A percentile compares a stretch with the other conserved stretches of the same genome.
Conservation (phyloP, 2,888 invertebrate species). For the Tinea trinotella region DNA sequence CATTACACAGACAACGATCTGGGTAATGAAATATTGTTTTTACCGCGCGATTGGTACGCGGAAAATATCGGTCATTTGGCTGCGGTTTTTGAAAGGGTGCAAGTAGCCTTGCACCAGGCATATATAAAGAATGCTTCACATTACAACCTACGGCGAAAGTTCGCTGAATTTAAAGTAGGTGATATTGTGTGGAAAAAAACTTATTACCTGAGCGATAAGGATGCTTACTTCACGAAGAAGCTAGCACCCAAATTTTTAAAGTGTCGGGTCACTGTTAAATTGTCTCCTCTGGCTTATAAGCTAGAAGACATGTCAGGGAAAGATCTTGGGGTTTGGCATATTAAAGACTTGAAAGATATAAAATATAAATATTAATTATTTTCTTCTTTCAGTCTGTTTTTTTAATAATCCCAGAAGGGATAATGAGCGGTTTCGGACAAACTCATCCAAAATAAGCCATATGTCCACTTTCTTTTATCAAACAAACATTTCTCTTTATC, state of each 20-base stretch:
- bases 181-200: conserved; percentile 22
- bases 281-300: too few relatives aligned
- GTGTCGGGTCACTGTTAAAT: too few relatives aligned
- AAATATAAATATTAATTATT: too few relatives aligned
- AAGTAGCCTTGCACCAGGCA: conserved; percentile 21
- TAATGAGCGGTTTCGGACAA: too few relatives aligned
- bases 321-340: too few relatives aligned
- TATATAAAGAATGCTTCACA: conserved; percentile 23
- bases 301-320: too few relatives aligned
- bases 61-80: conserved; percentile 24
- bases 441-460: too few relatives aligned
- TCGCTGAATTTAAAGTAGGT: conserved; percentile 24
- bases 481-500: too few relatives aligned
- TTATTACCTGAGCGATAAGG: not conserved
- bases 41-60: conserved; percentile 23
- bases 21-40: conserved; percentile 21
- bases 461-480: too few relatives aligned
- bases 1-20: conserved; percentile 20
- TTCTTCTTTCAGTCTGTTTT: too few relatives aligned
- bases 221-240: conserved; percentile 8
- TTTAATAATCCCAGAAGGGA: too few relatives aligned
- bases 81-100: conserved; percentile 24
- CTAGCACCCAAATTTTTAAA: not conserved
- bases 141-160: conserved; percentile 24
- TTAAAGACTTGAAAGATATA: too few relatives aligned